A percentile compares a stretch with the other conserved stretches of the same genome.
These are phyloP conservation scores for Thomomys bottae DNA, from an alignment of 2,113 vertebrate genomes.

Conservation along the genomic window DNA sequence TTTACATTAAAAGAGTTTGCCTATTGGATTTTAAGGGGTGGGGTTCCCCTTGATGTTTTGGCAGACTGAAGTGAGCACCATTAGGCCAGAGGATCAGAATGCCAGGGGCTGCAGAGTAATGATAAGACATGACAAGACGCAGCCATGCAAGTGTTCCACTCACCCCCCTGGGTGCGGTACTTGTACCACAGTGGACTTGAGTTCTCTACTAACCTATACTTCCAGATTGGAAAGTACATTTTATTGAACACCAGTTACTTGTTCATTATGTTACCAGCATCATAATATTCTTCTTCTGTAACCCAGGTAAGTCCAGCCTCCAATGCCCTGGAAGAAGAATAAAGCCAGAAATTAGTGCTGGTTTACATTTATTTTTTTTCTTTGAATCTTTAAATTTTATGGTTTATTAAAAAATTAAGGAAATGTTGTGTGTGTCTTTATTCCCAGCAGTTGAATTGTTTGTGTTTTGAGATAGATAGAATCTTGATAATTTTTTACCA, in stretches of 20 bases:
- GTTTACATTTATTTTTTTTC: slow-evolving; percentile 78
- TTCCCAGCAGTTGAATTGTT: slow-evolving; percentile 64
- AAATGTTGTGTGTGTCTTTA: slow-evolving; percentile 80
- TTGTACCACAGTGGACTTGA: slow-evolving; percentile 25
- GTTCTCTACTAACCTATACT: slow-evolving; percentile 32
- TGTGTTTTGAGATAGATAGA: no score
- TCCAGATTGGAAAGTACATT: slow-evolving; percentile 68
- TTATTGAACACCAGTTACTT: slow-evolving; percentile 52
- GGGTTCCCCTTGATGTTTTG: slow-evolving; percentile 78
- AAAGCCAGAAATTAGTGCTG: slow-evolving; percentile 69
- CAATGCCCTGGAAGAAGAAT: slow-evolving; percentile 71
- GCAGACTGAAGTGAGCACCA: slow-evolving; percentile 77
- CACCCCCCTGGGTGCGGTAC: not conserved
- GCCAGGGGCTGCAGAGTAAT: slow-evolving; percentile 57
- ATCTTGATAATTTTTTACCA: no score
- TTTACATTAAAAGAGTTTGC: slow-evolving; percentile 75
- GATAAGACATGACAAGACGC: slow-evolving; percentile 47
- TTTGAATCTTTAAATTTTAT: slow-evolving; percentile 84
- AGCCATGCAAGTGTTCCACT: slow-evolving; percentile 54
- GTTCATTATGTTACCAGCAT: slow-evolving; percentile 68
- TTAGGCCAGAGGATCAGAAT: slow-evolving; percentile 62
- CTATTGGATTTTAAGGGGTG: slow-evolving; percentile 74
- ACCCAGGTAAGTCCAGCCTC: slow-evolving; percentile 64
- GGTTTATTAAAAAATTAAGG: slow-evolving; percentile 80
- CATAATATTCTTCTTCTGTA: slow-evolving; percentile 58